These are phyloP conservation scores for Xiphophorus hellerii DNA, from an alignment of 2,113 vertebrate genomes.

Conservation along the genomic window DNA sequence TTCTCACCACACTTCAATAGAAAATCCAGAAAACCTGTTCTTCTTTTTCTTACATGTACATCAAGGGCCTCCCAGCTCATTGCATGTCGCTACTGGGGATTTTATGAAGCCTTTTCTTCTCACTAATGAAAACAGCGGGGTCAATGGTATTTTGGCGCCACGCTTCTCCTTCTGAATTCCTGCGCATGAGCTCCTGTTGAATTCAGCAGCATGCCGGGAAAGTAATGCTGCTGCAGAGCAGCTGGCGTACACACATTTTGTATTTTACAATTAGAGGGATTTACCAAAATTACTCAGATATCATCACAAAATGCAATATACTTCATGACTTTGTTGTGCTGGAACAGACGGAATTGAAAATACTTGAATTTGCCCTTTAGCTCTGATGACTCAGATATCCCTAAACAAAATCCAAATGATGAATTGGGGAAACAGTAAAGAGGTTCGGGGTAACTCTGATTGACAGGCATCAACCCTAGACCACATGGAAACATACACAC, in stretches of 20 bases:
- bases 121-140: conserved; percentile 76
- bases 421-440: not conserved
- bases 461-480: not conserved
- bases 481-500: not conserved
- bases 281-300: not conserved
- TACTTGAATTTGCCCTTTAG: not conserved
- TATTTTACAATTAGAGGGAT: not conserved
- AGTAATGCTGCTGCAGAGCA: not conserved
- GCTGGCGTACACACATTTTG: not conserved
- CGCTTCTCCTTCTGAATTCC: conserved; percentile 52
- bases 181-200: conserved; percentile 24
- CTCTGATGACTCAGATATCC: not conserved
- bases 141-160: conserved; percentile 49
- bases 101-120: conserved; percentile 67
- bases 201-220: conserved; percentile 19
- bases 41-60: conserved; percentile 66
- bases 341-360: too few relatives aligned
- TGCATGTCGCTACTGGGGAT: conserved; percentile 43
- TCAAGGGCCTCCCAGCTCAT: conserved; percentile 52
- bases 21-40: conserved; percentile 21
- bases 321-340: not conserved
- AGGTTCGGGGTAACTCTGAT: too few relatives aligned
- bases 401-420: not conserved
- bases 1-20: conserved; percentile 28
- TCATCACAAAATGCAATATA: not conserved